These are phyloP conservation scores for Pseudomyrmex cubaensis DNA, from an alignment of 1,140 invertebrate species.

Conservation along the genomic window DNA sequence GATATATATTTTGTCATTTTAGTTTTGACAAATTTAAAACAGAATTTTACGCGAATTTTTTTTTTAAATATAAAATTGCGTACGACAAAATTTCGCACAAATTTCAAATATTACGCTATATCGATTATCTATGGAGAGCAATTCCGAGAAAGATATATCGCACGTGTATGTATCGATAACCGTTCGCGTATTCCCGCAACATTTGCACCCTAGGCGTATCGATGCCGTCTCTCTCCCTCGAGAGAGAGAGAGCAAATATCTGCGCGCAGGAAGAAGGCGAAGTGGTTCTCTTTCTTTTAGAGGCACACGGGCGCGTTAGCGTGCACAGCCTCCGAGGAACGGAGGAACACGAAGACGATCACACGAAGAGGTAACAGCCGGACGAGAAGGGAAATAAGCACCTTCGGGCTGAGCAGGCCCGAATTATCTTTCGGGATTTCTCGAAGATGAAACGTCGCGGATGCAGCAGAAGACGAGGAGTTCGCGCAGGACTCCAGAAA, in stretches of 20 bases:
- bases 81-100: slow-evolving; percentile 13
- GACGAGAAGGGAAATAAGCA: slow-evolving; percentile 53
- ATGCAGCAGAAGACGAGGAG: slow-evolving; percentile 1
- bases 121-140: slow-evolving; percentile 1
- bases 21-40: no score
- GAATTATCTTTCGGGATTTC: slow-evolving; percentile 65
- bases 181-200: slow-evolving; percentile 11
- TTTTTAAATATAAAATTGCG: background rate
- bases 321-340: slow-evolving; percentile 20
- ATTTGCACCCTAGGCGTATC: slow-evolving; percentile 31
- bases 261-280: background rate
- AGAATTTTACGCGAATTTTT: no score
- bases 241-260: slow-evolving; percentile 21
- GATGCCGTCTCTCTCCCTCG: background rate
- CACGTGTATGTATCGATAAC: background rate
- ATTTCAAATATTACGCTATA: background rate
- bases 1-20: no score
- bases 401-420: slow-evolving; percentile 42
- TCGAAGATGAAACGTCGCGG: slow-evolving; percentile 45
- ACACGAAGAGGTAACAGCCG: slow-evolving; percentile 6
- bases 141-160: background rate
- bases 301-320: slow-evolving; percentile 6
- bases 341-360: slow-evolving; percentile 6
- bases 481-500: background rate
- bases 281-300: slow-evolving; percentile 5